Conservation (phyloP, 2,797 vertebrate genomes). For the Clarias platycephalus region DNA sequence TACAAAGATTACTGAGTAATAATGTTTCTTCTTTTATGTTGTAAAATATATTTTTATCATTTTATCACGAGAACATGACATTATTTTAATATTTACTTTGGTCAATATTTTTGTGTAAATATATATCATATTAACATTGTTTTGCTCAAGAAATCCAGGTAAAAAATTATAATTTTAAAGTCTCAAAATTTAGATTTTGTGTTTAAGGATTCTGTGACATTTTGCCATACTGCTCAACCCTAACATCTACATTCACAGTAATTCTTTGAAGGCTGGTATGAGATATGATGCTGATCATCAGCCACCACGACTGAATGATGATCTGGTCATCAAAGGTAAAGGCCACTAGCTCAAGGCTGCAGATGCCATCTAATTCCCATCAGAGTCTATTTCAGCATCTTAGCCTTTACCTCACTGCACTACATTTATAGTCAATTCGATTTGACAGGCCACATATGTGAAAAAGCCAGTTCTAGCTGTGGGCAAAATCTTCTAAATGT, state of each 20-base stretch:
- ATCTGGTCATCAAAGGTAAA: slow-evolving; percentile 69
- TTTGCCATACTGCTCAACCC: neutral
- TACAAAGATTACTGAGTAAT: neutral
- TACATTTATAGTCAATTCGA: slow-evolving; percentile 77
- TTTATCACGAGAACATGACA: neutral
- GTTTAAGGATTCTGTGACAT: neutral
- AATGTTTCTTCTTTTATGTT: neutral
- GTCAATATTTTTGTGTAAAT: neutral
- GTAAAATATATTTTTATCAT: neutral
- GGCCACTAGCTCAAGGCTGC: slow-evolving; percentile 72
- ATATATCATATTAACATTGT: neutral
- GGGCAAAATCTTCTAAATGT: slow-evolving; percentile 86
- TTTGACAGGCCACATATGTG: slow-evolving; percentile 96
- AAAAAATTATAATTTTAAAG: neutral
- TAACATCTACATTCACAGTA: neutral
- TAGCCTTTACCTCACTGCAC: slow-evolving; percentile 72
- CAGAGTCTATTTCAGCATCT: slow-evolving; percentile 81
- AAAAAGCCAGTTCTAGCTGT: slow-evolving; percentile 95
- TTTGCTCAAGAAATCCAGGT: neutral
- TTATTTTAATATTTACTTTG: neutral
- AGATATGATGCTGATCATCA: slow-evolving; percentile 42
- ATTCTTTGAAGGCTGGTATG: neutral
- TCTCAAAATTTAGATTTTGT: neutral
- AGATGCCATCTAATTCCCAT: slow-evolving; percentile 80
- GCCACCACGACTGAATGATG: slow-evolving; percentile 70